Evolutionary conservation across 2,113 vertebrate genomes (phyloP), one percentile per base, ranked within the genome.

Genomic region (Pithys albifrons): DNA sequence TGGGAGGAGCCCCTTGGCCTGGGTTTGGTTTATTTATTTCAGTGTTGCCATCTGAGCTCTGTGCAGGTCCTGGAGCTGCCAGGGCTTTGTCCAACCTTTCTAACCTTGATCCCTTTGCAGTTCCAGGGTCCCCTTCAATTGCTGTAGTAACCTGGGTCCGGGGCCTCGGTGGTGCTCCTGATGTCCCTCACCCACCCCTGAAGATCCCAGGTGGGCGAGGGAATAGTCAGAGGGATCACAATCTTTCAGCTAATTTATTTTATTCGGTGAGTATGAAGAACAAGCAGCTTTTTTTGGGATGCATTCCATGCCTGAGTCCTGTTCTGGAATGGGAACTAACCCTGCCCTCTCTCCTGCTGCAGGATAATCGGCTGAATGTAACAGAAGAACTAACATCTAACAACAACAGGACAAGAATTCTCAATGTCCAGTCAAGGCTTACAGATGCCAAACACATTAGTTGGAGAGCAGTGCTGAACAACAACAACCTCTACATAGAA

Each of bases 151-250:
- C 99, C 99, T 97, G 98, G 99, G 99, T 99, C 99, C 99, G 72
- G 99, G 99, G 99, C 99, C 99, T 99, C 99, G 97, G 99, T 99
- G 99, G 99, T 99, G 99, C 98, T 99, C 99, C 99, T 99, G 99
- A 99, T 99, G 99, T 98, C 99, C 99, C 99, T 99, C 99, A 98
- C 99, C 99, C 99, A 99, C 99, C 99, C 98, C 98, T 99, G 98
- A 99, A 99, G 99, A 99, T 99, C 99, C 99, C 99, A 99, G 99
- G 99, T 99, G 99, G 99, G 99, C 99, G 99, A 99, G 99, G 99
- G 99, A 98, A 99, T 98, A 99, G 99, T 98, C 99, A 99, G 98
- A 98, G 99, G 99, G 99, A 99, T 99, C 99, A 98, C 99, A 99
- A 98, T 99, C 99, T 99, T 99, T 98, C 99, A 99, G 99, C 99